Evolutionary conservation across 2,888 invertebrate genomes (phyloP), one percentile per base, ranked within the genome.

Genomic region (Chymomyza amoena): DNA sequence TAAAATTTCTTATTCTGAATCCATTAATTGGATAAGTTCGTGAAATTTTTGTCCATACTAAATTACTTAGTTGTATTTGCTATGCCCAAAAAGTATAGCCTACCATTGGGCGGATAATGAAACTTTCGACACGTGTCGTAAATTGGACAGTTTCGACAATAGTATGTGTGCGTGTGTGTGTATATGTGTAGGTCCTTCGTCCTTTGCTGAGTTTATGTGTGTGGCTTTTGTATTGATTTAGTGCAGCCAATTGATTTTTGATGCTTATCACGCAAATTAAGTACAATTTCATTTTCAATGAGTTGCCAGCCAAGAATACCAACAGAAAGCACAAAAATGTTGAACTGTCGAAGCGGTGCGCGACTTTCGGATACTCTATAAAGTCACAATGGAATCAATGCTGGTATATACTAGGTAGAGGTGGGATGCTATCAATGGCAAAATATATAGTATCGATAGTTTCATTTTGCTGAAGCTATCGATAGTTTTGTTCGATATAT

Each of bases 211-310:
- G 61, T 63, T 45, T 45, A 54, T 64, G 64, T 39, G 54, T 39
- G 16, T 18, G 61, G 57, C 28, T 70, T 70, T 56, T 1, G 36
- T 66, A 63, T 20, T 69, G 76, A 72, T 77, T 73, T 78, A 69
- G 61, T 62, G 66, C 59, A 36, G 32, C 68, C 61, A 77, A 84
- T 81, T 79, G 83, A 73, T 75, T 79, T 84, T 78, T 74, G 67
- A 88, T 86, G 76, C 88, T 70, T 80, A 78, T 78, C 87, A 86
- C 82, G 85, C 75, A 87, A 80, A 87, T 86, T 82, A 87, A 82
- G 79, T 82, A 79, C 80, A 84, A 81, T 86, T 88, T 82, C 72
- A 77, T 79, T 88, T 80, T 76, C 78, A 78, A 80, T 73, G 78
- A 59, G 62, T 65, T 61, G 69, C 52, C 76, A 66, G 56, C 54